A percentile compares a stretch with the other conserved stretches of the same genome.
phyloP scores from a whole-genome alignment of 2,888 invertebrate genomes.

The Catocala nupta region DNA sequence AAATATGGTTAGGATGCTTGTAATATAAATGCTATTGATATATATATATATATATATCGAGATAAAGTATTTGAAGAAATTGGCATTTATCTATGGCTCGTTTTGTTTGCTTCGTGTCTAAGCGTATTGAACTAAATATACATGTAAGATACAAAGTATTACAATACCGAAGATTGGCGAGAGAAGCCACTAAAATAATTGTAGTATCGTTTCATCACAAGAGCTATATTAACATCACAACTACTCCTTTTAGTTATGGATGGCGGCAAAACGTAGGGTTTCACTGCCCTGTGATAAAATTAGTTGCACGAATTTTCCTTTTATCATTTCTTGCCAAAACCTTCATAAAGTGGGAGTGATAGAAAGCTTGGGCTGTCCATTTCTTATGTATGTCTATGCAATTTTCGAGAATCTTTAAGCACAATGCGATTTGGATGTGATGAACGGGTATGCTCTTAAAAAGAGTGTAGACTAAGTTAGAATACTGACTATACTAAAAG shows the following conservation, averaged over 20 bases:
- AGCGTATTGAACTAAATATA: conserved; percentile 16
- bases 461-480: conserved; percentile 66
- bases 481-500: conserved; percentile 46
- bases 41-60: conserved; percentile 19
- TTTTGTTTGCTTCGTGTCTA: conserved; percentile 1
- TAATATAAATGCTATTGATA: conserved; percentile 22
- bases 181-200: conserved; percentile 8
- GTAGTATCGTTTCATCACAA: neutral
- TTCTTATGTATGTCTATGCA: conserved; percentile 21
- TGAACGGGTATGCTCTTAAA: conserved; percentile 71
- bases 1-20: conserved; percentile 16
- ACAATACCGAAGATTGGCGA: conserved; percentile 6
- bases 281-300: conserved; percentile 2
- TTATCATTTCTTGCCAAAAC: conserved; percentile 32
- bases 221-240: conserved; percentile 20
- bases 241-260: neutral
- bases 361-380: conserved; percentile 20
- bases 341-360: neutral
- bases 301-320: conserved; percentile 1
- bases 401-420: conserved; percentile 42
- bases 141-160: conserved; percentile 10
- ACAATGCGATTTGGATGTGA: conserved; percentile 68
- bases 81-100: conserved; percentile 25
- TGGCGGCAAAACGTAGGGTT: neutral
- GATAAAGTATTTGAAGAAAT: conserved; percentile 13